These are phyloP conservation scores for Temnopleurus reevesii DNA, from an alignment of 53 echinoderm and acorn worm species.

Conservation along the genomic window DNA sequence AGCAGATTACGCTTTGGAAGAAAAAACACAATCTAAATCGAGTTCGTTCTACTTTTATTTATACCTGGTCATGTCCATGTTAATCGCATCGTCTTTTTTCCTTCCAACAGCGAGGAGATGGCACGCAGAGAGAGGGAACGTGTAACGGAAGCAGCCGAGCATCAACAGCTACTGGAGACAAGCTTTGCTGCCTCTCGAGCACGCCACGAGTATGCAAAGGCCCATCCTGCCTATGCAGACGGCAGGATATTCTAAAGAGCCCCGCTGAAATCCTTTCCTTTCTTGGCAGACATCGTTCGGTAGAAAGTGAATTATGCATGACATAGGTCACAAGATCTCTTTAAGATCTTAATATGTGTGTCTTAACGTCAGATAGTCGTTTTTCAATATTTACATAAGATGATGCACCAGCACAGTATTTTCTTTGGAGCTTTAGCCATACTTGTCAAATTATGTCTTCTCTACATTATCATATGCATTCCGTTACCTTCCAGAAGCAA, in stretches of 20 bases:
- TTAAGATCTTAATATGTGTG: too few relatives aligned
- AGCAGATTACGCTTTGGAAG: neutral
- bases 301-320: slow-evolving; percentile 23
- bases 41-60: slow-evolving; percentile 8
- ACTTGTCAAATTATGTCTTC: too few relatives aligned
- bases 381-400: too few relatives aligned
- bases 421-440: too few relatives aligned
- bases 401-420: too few relatives aligned
- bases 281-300: neutral
- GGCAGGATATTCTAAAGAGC: slow-evolving; percentile 62
- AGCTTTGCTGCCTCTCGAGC: slow-evolving; percentile 72
- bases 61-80: neutral
- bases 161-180: slow-evolving; percentile 64
- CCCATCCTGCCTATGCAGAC: slow-evolving; percentile 80
- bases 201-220: slow-evolving; percentile 77
- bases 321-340: too few relatives aligned
- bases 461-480: too few relatives aligned
- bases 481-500: too few relatives aligned
- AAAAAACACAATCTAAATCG: neutral
- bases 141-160: slow-evolving; percentile 67
- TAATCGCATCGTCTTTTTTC: neutral
- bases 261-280: neutral
- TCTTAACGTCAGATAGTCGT: too few relatives aligned
- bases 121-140: slow-evolving; percentile 62
- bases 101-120: slow-evolving; percentile 63